Evolutionary conservation across 2,888 invertebrate species (phyloP).

Genomic region (Eupithecia dodoneata): DNA sequence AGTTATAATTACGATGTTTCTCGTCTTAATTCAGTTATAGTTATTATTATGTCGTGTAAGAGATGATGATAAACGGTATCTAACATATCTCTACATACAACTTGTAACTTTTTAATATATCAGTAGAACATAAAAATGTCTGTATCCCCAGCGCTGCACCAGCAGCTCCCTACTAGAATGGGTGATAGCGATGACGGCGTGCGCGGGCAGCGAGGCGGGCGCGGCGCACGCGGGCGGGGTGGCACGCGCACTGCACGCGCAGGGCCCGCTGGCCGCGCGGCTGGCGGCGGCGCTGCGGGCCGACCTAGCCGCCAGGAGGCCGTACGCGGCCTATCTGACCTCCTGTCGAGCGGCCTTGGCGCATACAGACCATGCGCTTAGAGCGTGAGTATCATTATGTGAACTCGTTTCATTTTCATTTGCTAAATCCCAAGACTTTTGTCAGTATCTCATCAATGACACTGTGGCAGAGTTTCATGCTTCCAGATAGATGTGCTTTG

Average conservation of each 20-base stretch:
- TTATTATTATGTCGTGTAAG: too few relatives aligned
- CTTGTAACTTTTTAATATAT: too few relatives aligned
- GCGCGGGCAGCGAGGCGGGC: constrained; percentile 47
- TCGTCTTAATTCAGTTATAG: too few relatives aligned
- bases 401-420: not conserved
- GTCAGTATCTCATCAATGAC: not conserved
- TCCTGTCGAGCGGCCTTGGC: constrained; percentile 68
- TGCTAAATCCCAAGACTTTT: not conserved
- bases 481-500: not conserved
- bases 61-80: too few relatives aligned
- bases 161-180: constrained; percentile 71
- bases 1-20: too few relatives aligned
- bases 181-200: constrained; percentile 65
- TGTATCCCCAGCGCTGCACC: constrained; percentile 61
- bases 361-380: constrained; percentile 61
- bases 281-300: constrained; percentile 71
- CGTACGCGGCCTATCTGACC: constrained; percentile 75
- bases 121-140: not conserved
- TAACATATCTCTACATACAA: too few relatives aligned
- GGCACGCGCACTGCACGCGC: constrained; percentile 53
- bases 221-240: constrained; percentile 49
- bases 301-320: constrained; percentile 73
- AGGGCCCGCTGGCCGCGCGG: constrained; percentile 41
- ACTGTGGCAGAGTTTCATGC: not conserved
- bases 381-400: constrained; percentile 51